Evolutionary conservation across 2,797 vertebrate species (phyloP), one percentile per base, ranked within the genome.

Genomic region (Rallus crepitans): DNA sequence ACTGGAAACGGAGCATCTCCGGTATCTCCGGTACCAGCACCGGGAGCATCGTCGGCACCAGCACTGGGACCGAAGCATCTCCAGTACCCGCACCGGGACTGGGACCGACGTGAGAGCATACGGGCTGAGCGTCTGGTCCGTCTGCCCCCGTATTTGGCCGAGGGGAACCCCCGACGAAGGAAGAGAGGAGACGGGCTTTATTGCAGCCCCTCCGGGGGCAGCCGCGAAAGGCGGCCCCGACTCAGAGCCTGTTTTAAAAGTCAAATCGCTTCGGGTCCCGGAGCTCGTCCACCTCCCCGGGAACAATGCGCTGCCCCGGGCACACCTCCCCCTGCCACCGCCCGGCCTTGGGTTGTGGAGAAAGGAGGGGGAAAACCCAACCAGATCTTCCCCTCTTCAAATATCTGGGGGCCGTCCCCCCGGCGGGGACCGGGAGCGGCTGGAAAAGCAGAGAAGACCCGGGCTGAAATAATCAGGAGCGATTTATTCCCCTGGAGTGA

Each of bases 401-500:
- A 71, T 82, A 80, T 95, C 69, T 79, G 89, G 90, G 91, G 93
- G 82, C 90, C 88, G 50, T 94, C 60, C 75, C 82, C 97, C 77
- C 93, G 76, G 87, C 73, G 94, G 89, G 95, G 88, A 89, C 96
- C 92, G 90, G 94, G 87, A 95, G 82, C 80, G 95, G 85, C 96
- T 98, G 97, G 97, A 98, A 98, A 98, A 79, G 93, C 96, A 90
- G 96, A 96, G 97, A 89, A 98, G 97, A 97, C 96, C 97, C 96
- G 95, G 96, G 96, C 86, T 97, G 98, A 98, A 97, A 97, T 97
- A 97, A 98, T 97, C 98, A 96, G 96, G 96, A 90, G 93, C 93
- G 98, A 98, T 98, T 98, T 97, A 98, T 98, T 97, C 97, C 91
- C 82, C 84, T 61, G 96, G 98, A 98, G 98, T 98, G 98, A 98